Percentiles rank a stretch among this genome's conserved stretches.
phyloP scores from a whole-genome alignment of 2,888 invertebrate species.

The Caenorhabditis afra region DNA sequence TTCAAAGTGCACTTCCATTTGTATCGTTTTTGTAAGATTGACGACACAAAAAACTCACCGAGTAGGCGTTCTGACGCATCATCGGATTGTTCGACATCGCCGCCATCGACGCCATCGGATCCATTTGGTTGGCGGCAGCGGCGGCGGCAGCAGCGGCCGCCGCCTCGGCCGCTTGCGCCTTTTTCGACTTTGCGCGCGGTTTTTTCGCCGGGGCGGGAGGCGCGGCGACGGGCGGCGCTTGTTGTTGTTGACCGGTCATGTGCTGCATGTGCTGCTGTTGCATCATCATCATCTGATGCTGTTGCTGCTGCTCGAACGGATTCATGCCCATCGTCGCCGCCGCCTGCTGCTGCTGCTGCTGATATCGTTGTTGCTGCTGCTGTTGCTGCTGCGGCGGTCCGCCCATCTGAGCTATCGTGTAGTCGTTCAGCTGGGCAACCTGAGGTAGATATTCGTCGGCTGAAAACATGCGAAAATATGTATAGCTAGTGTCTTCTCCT shows the following conservation, averaged over 20 bases:
- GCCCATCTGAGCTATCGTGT: conserved; percentile 47
- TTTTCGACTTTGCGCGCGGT: conserved; percentile 54
- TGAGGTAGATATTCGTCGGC: conserved; percentile 79
- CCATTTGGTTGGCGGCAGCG: conserved; percentile 44
- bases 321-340: conserved; percentile 55
- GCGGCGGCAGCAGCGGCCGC: conserved; percentile 53
- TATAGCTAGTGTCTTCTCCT: background rate
- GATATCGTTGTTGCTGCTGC: no score
- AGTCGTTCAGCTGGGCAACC: conserved; percentile 74
- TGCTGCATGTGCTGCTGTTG: conserved; percentile 58
- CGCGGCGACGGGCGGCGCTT: conserved; percentile 44
- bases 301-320: conserved; percentile 66
- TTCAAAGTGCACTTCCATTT: no score
- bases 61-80: conserved; percentile 57
- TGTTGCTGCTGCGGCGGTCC: conserved; percentile 39
- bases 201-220: conserved; percentile 48
- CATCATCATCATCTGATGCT: conserved; percentile 65
- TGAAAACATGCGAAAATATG: conserved; percentile 25
- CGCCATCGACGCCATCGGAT: conserved; percentile 70
- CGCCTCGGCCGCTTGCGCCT: conserved; percentile 59
- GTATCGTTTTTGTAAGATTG: no score
- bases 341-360: conserved; percentile 38
- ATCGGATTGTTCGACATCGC: conserved; percentile 72
- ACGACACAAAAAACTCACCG: conserved; percentile 12
- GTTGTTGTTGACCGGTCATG: conserved; percentile 40